These are phyloP conservation scores for Imbricaverruca yamaguchii DNA, from an alignment of 2,888 invertebrate genomes.

Conservation along the genomic window DNA sequence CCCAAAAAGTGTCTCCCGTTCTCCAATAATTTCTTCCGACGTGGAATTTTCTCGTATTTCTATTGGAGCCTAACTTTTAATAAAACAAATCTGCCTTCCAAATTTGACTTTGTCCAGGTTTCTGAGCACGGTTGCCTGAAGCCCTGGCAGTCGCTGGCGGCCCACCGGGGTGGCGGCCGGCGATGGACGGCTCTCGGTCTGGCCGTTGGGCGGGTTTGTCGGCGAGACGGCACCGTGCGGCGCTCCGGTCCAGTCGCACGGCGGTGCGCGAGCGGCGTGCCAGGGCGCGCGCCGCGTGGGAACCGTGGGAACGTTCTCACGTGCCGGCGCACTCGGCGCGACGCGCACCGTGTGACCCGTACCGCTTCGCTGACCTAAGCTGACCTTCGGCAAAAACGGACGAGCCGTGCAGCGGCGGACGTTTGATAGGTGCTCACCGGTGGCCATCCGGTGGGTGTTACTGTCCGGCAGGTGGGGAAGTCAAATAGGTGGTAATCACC, in stretches of 20 bases:
- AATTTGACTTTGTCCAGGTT: too few species aligned
- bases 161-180: too few species aligned
- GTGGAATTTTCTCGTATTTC: too few species aligned
- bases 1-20: too few species aligned
- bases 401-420: neutral
- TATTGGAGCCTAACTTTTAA: too few species aligned
- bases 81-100: too few species aligned
- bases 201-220: neutral
- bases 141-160: neutral
- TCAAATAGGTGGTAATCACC: too few species aligned
- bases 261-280: slow-evolving; percentile 8
- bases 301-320: slow-evolving; percentile 15
- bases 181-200: neutral
- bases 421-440: neutral
- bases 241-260: neutral
- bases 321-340: slow-evolving; percentile 11
- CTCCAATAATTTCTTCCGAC: too few species aligned
- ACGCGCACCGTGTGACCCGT: slow-evolving; percentile 16
- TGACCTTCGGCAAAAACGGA: slow-evolving; percentile 9
- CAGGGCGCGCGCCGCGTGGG: slow-evolving; percentile 12
- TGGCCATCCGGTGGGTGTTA: too few species aligned
- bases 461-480: too few species aligned
- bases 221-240: neutral
- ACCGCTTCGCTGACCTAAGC: neutral
- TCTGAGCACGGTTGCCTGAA: neutral